Percentiles rank a stretch among this genome's conserved stretches.
Evolutionary conservation across 2,797 vertebrate genomes (phyloP).

Genomic region (Sebastiscus albofasciatus): DNA sequence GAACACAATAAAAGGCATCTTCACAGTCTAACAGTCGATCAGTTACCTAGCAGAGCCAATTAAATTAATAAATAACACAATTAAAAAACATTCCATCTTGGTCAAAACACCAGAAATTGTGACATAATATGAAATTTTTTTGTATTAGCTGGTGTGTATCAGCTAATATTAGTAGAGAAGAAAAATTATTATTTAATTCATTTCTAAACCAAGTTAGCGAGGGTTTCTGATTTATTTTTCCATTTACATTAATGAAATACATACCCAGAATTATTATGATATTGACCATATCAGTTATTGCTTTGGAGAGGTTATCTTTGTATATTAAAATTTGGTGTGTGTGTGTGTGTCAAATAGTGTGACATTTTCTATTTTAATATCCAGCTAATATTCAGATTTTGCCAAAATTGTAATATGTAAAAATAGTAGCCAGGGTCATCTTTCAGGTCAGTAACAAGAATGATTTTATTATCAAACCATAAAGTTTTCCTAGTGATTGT

Average conservation of each 20-base stretch:
- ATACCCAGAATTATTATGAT: neutral
- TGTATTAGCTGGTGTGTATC: neutral
- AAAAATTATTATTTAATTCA: too few species aligned
- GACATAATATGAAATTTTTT: neutral
- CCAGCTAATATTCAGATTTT: neutral
- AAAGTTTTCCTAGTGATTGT: neutral
- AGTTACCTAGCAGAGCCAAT: too few species aligned
- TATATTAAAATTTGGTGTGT: too few species aligned
- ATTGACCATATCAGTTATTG: too few species aligned
- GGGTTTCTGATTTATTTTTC: neutral
- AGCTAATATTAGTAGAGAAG: neutral
- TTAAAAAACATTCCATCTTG: neutral
- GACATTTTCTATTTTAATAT: neutral
- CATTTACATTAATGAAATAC: neutral
- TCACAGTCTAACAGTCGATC: neutral
- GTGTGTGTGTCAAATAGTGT: too few species aligned
- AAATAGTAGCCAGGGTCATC: neutral
- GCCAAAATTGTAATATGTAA: neutral
- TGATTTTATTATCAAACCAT: neutral
- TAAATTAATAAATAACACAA: neutral
- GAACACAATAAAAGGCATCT: neutral
- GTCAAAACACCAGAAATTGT: neutral
- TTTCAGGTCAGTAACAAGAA: rapidly evolving
- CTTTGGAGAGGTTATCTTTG: too few species aligned
- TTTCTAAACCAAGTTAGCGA: neutral